Evolutionary conservation across 2,797 vertebrate species (phyloP).

Genomic region (Acanthornis magna): DNA sequence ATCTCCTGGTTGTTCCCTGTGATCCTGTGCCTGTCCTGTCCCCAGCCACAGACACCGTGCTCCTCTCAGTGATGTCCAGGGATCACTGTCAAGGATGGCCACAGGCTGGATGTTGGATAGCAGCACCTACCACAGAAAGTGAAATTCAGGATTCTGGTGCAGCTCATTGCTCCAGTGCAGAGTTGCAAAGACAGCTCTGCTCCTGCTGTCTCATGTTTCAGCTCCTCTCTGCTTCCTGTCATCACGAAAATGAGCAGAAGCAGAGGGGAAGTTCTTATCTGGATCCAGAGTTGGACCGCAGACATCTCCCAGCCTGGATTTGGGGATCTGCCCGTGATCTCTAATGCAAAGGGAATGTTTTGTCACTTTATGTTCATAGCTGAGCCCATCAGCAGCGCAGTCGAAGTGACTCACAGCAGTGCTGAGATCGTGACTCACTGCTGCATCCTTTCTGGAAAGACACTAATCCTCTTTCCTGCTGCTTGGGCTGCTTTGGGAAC

Average conservation of each 20-base stretch:
- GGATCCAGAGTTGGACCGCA: background rate
- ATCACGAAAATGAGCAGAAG: background rate
- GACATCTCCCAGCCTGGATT: background rate
- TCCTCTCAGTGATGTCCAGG: background rate
- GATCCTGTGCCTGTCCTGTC: background rate
- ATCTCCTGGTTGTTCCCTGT: background rate
- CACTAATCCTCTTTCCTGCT: conserved; percentile 59
- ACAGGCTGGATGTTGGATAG: background rate
- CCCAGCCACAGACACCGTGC: rapidly evolving
- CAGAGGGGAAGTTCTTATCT: background rate
- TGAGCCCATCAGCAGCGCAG: background rate
- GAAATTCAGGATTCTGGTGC: background rate
- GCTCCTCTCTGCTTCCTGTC: background rate
- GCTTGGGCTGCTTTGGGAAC: conserved; percentile 35
- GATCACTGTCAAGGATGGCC: background rate
- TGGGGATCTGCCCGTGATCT: background rate
- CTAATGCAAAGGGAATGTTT: conserved; percentile 31
- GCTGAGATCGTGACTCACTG: conserved; percentile 53
- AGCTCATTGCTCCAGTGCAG: background rate
- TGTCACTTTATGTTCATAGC: background rate
- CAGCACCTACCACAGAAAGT: background rate
- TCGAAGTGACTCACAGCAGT: conserved; percentile 44
- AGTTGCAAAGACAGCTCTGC: background rate
- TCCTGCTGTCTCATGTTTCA: background rate
- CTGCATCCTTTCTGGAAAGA: conserved; percentile 58